phyloP scores from a whole-genome alignment of 2,797 vertebrate genomes.

The Carduelis carduelis region DNA sequence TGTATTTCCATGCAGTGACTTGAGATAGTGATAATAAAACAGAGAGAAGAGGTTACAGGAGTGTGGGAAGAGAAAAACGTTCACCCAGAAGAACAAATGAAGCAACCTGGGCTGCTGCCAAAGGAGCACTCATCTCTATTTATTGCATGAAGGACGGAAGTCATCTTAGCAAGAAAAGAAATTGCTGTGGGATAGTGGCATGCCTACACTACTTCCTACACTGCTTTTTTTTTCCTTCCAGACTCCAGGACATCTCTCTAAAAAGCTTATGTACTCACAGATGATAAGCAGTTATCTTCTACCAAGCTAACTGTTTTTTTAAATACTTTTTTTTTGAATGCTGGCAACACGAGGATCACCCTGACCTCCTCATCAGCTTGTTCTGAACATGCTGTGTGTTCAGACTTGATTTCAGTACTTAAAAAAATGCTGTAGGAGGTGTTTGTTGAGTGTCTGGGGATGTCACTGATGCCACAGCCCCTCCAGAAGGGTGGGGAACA shows the following conservation, averaged over 20 bases:
- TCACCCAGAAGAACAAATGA: conserved; percentile 55
- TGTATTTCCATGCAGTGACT: background rate
- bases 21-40: conserved; percentile 4
- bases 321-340: background rate
- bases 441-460: background rate
- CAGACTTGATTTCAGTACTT: background rate
- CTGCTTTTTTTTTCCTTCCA: background rate
- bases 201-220: conserved; percentile 38
- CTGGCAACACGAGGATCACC: background rate
- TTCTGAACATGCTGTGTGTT: background rate
- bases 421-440: background rate
- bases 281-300: background rate
- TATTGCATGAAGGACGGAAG: conserved; percentile 55
- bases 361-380: background rate
- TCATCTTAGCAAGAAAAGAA: conserved; percentile 48
- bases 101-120: conserved; percentile 56
- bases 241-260: background rate
- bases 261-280: background rate
- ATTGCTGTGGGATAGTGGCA: conserved; percentile 41
- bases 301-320: background rate
- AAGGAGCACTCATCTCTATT: conserved; percentile 58
- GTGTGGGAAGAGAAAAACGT: conserved; percentile 54
- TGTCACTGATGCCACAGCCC: background rate
- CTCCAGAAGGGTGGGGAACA: background rate
- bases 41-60: conserved; percentile 53